Conservation (phyloP, 2,888 invertebrate genomes). For the Sphaerophoria rueppellii region DNA sequence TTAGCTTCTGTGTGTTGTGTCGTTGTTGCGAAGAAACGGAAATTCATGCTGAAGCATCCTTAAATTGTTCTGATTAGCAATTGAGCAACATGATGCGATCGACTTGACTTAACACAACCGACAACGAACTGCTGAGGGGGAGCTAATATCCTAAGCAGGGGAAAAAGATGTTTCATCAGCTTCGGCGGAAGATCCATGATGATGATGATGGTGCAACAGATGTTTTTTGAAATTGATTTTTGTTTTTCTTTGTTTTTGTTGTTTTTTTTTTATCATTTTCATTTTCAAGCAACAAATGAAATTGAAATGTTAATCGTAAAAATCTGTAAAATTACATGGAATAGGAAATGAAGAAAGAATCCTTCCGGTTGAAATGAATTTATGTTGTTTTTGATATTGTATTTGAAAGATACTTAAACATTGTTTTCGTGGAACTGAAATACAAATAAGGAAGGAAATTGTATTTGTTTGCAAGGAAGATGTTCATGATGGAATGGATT, state of each 20-base stretch:
- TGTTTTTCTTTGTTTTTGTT: background rate
- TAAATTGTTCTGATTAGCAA: constrained; percentile 68
- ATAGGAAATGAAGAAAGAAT: constrained; percentile 5
- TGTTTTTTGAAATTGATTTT: constrained; percentile 40
- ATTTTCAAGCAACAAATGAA: constrained; percentile 2
- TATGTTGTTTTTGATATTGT: background rate
- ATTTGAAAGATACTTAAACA: background rate
- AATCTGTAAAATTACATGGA: background rate
- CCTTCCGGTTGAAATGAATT: constrained; percentile 7
- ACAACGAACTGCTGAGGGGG: background rate
- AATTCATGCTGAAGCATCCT: constrained; percentile 63
- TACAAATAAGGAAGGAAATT: background rate
- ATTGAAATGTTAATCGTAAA: constrained; percentile 14
- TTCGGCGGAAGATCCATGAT: background rate
- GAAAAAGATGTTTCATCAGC: background rate
- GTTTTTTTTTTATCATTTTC: background rate
- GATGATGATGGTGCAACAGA: constrained; percentile 49
- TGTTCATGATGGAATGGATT: background rate
- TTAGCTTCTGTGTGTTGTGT: constrained; percentile 52
- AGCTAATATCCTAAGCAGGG: background rate
- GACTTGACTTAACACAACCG: too few species aligned
- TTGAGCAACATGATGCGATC: constrained; percentile 16
- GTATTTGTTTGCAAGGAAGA: background rate
- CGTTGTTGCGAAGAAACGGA: constrained; percentile 49
- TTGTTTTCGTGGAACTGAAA: constrained; percentile 5